These are phyloP conservation scores for Alosa alosa DNA, from an alignment of 2,113 vertebrate species.

Conservation along the genomic window DNA sequence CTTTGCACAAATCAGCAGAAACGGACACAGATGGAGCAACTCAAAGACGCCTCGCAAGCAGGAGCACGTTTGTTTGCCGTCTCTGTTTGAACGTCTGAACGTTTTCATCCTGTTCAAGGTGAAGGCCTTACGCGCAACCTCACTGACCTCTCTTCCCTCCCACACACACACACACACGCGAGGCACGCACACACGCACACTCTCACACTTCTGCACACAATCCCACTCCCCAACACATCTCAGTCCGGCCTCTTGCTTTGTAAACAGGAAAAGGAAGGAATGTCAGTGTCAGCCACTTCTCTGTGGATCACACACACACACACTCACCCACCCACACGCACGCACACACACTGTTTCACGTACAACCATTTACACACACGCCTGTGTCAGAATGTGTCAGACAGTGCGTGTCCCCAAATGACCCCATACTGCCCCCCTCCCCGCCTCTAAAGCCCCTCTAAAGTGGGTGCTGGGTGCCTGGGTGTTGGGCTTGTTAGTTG, in stretches of 20 bases:
- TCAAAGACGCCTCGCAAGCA: conserved; percentile 29
- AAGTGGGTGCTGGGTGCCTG: neutral
- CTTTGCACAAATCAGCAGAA: conserved; percentile 42
- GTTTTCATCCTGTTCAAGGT: neutral
- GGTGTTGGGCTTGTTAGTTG: neutral
- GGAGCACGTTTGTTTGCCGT: neutral
- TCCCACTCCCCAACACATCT: neutral
- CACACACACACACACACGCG: neutral
- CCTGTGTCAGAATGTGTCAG: neutral
- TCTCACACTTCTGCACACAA: neutral
- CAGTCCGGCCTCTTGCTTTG: conserved; percentile 26
- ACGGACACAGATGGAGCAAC: conserved; percentile 50
- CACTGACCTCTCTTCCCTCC: neutral
- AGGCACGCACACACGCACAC: neutral
- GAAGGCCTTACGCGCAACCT: neutral
- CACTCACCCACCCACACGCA: neutral
- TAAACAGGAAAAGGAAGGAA: conserved; percentile 66
- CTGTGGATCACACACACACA: neutral
- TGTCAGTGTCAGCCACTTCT: conserved; percentile 41
- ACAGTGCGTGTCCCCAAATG: neutral
- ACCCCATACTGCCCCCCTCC: neutral
- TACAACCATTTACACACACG: neutral
- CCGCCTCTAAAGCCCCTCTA: neutral
- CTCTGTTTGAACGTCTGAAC: neutral
- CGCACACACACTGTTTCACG: neutral